Evolutionary conservation across 2,797 vertebrate genomes (phyloP).

Genomic region (Morelia viridis): DNA sequence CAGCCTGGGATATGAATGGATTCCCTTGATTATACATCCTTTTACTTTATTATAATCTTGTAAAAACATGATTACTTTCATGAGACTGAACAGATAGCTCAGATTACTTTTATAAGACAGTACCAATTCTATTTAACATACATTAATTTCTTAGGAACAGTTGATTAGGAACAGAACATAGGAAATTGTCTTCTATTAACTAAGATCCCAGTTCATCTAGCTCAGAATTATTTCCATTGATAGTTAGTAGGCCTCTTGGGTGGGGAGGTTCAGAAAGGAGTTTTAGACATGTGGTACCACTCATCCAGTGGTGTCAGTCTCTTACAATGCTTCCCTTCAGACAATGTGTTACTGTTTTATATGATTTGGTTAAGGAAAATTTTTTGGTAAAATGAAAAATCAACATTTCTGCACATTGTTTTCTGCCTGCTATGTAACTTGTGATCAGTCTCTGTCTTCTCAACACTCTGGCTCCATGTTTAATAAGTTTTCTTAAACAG

Average conservation of each 20-base stretch:
- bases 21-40: neutral
- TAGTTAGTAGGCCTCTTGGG: neutral
- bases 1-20: neutral
- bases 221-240: neutral
- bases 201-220: neutral
- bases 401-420: neutral
- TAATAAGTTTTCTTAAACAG: neutral
- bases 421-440: neutral
- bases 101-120: neutral
- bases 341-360: neutral
- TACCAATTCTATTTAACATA: neutral
- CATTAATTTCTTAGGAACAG: neutral
- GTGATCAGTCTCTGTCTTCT: neutral
- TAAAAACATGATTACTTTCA: neutral
- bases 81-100: neutral
- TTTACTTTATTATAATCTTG: neutral
- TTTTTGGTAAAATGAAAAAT: neutral
- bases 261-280: neutral
- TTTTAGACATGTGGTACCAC: neutral
- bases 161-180: constrained; percentile 4
- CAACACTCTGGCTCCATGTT: neutral
- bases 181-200: neutral
- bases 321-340: neutral
- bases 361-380: neutral
- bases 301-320: neutral